These are phyloP conservation scores for Syngnathus typhle DNA, from an alignment of 2,113 vertebrate genomes.

Conservation along the genomic window DNA sequence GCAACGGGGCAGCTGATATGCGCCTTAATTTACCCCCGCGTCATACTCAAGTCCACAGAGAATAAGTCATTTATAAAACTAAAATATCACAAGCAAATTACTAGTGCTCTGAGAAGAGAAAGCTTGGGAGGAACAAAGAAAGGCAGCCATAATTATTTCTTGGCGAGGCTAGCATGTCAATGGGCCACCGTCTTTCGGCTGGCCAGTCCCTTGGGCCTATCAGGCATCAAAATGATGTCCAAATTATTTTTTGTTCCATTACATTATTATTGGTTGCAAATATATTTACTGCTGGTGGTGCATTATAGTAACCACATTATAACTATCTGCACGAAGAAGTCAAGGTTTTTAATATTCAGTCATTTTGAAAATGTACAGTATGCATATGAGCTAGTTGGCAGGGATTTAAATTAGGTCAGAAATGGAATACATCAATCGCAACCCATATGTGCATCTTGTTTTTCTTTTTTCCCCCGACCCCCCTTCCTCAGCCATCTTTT, in stretches of 20 bases:
- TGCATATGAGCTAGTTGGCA: slow-evolving; percentile 76
- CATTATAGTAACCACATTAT: slow-evolving; percentile 74
- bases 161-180: slow-evolving; percentile 74
- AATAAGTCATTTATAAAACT: slow-evolving; percentile 66
- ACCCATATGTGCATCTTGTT: slow-evolving; percentile 74
- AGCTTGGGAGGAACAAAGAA: slow-evolving; percentile 72
- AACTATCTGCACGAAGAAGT: slow-evolving; percentile 67
- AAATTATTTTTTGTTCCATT: slow-evolving; percentile 73
- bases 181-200: slow-evolving; percentile 67
- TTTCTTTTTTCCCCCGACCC: slow-evolving; percentile 35
- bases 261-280: slow-evolving; percentile 48
- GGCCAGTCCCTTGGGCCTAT: slow-evolving; percentile 66
- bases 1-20: slow-evolving; percentile 25
- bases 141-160: slow-evolving; percentile 75
- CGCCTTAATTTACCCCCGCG: slow-evolving; percentile 48
- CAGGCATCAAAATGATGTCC: slow-evolving; percentile 75
- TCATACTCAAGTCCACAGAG: slow-evolving; percentile 63
- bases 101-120: slow-evolving; percentile 63
- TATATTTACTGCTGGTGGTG: slow-evolving; percentile 69
- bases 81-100: slow-evolving; percentile 75
- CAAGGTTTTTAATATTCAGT: slow-evolving; percentile 66
- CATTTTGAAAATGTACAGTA: slow-evolving; percentile 77
- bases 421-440: slow-evolving; percentile 78
- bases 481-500: slow-evolving; percentile 57
- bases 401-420: slow-evolving; percentile 79